Base-by-base conservation (phyloP, 1,140 invertebrate genomes). In the Neelides sp. region DNA sequence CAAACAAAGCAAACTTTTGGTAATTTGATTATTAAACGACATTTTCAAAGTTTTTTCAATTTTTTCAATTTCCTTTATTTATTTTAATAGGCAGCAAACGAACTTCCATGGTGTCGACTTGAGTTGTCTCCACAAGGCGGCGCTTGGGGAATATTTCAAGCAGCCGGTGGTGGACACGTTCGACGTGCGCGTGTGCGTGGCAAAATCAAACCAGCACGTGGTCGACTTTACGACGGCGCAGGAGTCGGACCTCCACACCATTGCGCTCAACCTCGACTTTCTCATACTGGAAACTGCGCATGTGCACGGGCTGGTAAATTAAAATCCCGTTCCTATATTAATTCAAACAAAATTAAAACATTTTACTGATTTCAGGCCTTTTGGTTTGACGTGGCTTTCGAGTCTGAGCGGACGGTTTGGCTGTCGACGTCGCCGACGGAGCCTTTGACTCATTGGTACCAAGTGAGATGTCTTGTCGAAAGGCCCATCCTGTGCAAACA, bases 311-410 rank as follows among this genome's bases (percentile, higher is more conserved):
- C 71, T 99, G 50, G n/a, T n/a, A n/a, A n/a, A n/a, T n/a, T n/a
- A n/a, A n/a, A n/a, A n/a, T n/a, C n/a, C n/a, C n/a, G n/a, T n/a
- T n/a, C n/a, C n/a, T n/a, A n/a, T n/a, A n/a, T n/a, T n/a, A n/a
- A n/a, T n/a, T n/a, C n/a, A n/a, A n/a, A n/a, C n/a, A n/a, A n/a
- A n/a, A n/a, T n/a, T n/a, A n/a, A n/a, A n/a, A n/a, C n/a, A n/a
- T n/a, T n/a, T n/a, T n/a, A n/a, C n/a, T n/a, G n/a, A n/a, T n/a
- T n/a, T n/a, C n/a, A n/a, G n/a, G 95, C 95, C 17, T 98, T 98
- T 71, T 99, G 95, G 95, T 99, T 99, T 71, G 95, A 99, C 73
- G 95, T 98, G n/a, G 85, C 93, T 41, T 99, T 99, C 71, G 79
- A 88, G 23, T 81, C 79, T 47, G 80, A 78, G 52, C 82, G 89